These are phyloP conservation scores for Xenopus laevis DNA, from an alignment of 2,113 vertebrate species.

Conservation along the genomic window DNA sequence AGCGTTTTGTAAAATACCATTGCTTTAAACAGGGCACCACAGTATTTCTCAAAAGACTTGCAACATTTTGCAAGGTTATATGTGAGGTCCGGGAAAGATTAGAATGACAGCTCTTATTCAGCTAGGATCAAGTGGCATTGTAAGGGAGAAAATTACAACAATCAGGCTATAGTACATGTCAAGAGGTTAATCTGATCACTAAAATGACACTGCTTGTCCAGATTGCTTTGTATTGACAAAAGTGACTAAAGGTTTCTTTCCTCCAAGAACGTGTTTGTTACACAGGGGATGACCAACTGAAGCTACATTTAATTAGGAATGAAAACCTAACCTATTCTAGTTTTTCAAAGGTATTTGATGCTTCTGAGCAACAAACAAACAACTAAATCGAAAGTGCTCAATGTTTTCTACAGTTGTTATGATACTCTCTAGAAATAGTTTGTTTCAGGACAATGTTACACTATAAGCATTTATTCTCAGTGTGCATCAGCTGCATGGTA, in stretches of 20 bases:
- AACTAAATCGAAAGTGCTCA: not conserved
- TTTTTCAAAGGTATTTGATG: not conserved
- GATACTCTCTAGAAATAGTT: too few relatives aligned
- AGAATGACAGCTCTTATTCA: constrained; percentile 35
- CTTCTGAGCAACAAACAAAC: not conserved
- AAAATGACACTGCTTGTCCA: constrained; percentile 30
- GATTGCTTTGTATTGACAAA: constrained; percentile 10
- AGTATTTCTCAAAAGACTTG: not conserved
- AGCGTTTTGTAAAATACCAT: not conserved
- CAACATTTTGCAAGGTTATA: not conserved
- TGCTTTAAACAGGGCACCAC: not conserved
- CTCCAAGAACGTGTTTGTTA: not conserved
- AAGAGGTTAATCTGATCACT: constrained; percentile 26
- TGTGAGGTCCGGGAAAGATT: constrained; percentile 16
- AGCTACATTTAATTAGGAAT: constrained; percentile 18
- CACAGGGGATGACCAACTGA: constrained; percentile 2
- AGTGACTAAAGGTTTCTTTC: constrained; percentile 10
- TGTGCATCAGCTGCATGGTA: too few relatives aligned
- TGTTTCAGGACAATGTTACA: too few relatives aligned
- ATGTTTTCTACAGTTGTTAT: not conserved
- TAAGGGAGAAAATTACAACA: constrained; percentile 41
- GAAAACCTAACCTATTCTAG: not conserved
- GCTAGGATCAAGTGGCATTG: constrained; percentile 40
- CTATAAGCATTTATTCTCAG: too few relatives aligned
- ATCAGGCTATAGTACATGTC: constrained; percentile 25